A percentile compares a stretch with the other conserved stretches of the same genome.
These are phyloP conservation scores for Synodontis membranacea DNA, from an alignment of 2,113 vertebrate genomes.

Conservation along the genomic window DNA sequence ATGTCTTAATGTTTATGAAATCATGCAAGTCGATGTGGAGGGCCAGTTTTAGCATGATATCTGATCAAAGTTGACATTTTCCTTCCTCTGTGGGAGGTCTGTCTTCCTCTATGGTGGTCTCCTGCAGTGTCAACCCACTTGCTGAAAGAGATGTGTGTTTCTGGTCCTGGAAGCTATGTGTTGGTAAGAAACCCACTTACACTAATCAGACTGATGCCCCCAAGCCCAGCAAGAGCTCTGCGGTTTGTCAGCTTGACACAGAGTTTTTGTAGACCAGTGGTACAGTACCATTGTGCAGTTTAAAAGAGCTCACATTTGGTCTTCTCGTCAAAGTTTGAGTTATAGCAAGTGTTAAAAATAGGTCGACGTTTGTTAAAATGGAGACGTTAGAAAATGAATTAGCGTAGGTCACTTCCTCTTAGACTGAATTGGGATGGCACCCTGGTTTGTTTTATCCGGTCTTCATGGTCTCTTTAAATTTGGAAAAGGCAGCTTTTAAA, in stretches of 20 bases:
- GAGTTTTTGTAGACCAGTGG: slow-evolving; percentile 25
- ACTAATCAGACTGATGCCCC: slow-evolving; percentile 6
- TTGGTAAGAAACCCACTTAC: slow-evolving; percentile 36
- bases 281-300: slow-evolving; percentile 15
- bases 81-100: slow-evolving; percentile 30
- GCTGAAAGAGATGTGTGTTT: slow-evolving; percentile 29
- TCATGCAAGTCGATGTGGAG: not conserved
- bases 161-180: not conserved
- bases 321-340: not conserved
- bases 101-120: slow-evolving; percentile 22
- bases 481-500: slow-evolving; percentile 18
- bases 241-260: slow-evolving; percentile 42
- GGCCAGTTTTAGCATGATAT: slow-evolving; percentile 3
- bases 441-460: not conserved
- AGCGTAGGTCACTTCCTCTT: slow-evolving; percentile 15
- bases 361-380: slow-evolving; percentile 7
- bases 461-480: slow-evolving; percentile 34
- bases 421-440: slow-evolving; percentile 22
- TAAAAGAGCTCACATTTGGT: slow-evolving; percentile 31
- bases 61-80: slow-evolving; percentile 23
- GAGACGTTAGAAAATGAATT: slow-evolving; percentile 2
- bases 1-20: slow-evolving; percentile 8
- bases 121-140: not conserved
- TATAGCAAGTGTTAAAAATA: slow-evolving; percentile 1
- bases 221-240: slow-evolving; percentile 18